Evolutionary conservation across 2,113 vertebrate genomes (phyloP), one percentile per base, ranked within the genome.

Genomic region (Eleginops maclovinus): DNA sequence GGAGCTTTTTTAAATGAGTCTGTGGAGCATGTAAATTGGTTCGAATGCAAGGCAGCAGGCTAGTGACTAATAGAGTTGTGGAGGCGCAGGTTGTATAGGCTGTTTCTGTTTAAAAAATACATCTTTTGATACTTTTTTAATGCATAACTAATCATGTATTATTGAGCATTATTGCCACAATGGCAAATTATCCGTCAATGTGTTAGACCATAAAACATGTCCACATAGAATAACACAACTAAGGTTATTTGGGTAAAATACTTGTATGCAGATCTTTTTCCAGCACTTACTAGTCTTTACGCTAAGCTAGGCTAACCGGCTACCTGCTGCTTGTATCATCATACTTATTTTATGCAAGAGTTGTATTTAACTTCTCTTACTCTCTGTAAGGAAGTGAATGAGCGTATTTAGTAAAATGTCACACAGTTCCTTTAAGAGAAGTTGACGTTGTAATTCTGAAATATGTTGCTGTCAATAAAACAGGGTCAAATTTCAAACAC

Each of bases 401-500:
- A 19, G 36, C 1, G 0, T 15, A 10, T 65, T 46, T 44, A 9
- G 9, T 11, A 26, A 62, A 46, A 50, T 46, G 75, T 56, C 8
- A 9, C 21, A 17, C 13, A 6, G 59, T 49, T 70, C 43, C 22
- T 55, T 58, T 28, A 65, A 24, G 64, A 67, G 63, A 73, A 22
- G 69, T 76, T 46, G 68, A 77, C 69, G 15, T 50, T 69, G 46
- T 59, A 6, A 28, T 24, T 56, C 21, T 66, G 40, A 74, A 50
- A 50, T 46, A 55, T 17, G 46, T 13, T 17, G 40, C 56, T 46
- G 69, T 59, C 14, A 17, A 26, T 26, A 53, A 63, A 62, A 19
- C 0, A 9, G 53, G 75, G 72, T 83, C 71, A 28, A 36, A 66
- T 78, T 69, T 53, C 26, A 77, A 53, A 72, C 63, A 13, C 41